Evolutionary conservation across 2,113 vertebrate species (phyloP), one percentile per base, ranked within the genome.

Genomic region (Etheostoma cragini): DNA sequence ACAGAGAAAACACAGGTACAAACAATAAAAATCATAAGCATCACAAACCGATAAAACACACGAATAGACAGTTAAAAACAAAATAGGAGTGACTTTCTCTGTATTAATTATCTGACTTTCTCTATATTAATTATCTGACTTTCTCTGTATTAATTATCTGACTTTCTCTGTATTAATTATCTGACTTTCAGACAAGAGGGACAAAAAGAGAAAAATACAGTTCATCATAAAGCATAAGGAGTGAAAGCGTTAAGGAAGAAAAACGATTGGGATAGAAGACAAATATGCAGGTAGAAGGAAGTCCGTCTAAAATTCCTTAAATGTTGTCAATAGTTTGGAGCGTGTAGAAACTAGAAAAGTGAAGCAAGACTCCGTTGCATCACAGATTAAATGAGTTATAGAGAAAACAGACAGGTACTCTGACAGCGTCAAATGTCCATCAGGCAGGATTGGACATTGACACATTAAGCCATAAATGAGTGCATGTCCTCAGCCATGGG

Each of bases 271-370:
- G 33, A 86, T 62, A 60, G 67, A 65, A 83, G 83, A 60, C 78
- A 80, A 86, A 73, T 84, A 88, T 80, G 73, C 84, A 91, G 58
- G 82, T 85, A 78, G 79, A 66, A 53, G 75, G 72, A 84, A 80
- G 65, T 64, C 52, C 1, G 64, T 91, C 83, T 89, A 84, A 88
- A 85, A 92, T 90, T 91, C 91, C 86, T 86, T 81, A 86, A 87
- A 92, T 82, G 82, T 80, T 90, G 90, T 90, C 86, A 88, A 74
- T 88, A 83, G 83, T 90, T 91, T 56, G 61, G 85, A 85, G 80
- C 89, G 19, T 89, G 90, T 92, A 91, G 66, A 70, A 91, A 91
- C 90, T 89, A 75, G 90, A 91, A 76, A 49, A 70, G 35, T 15
- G 81, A 82, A 47, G 75, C n/a, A 70, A 84, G 71, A 71, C 61